Conservation (phyloP, 1,140 invertebrate species). For the Vollenhovia emeryi region DNA sequence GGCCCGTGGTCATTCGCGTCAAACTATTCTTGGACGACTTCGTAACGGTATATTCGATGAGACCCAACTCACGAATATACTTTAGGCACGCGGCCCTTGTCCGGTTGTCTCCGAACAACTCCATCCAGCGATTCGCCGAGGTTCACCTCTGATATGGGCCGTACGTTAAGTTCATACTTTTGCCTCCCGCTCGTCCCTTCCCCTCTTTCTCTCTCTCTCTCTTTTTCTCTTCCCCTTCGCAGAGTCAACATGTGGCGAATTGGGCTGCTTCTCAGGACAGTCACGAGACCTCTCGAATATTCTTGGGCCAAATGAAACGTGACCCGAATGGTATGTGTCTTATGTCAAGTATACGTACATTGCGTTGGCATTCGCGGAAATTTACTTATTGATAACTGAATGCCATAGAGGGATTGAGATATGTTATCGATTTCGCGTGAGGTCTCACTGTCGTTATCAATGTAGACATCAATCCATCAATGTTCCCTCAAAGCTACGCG, state of each 20-base stretch:
- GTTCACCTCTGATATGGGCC: constrained; percentile 43
- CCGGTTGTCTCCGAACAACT: constrained; percentile 37
- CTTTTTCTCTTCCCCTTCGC: neutral
- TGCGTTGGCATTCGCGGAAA: constrained; percentile 19
- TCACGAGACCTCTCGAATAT: constrained; percentile 59
- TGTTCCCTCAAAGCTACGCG: neutral
- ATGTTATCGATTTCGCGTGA: neutral
- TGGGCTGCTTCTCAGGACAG: constrained; percentile 52
- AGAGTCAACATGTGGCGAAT: constrained; percentile 28
- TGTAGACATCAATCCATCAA: neutral
- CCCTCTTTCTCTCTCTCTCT: neutral
- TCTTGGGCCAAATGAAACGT: constrained; percentile 51
- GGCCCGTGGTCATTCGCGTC: constrained; percentile 62
- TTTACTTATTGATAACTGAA: constrained; percentile 14
- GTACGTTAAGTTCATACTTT: constrained; percentile 23
- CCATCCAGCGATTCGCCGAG: constrained; percentile 38
- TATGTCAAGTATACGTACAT: neutral
- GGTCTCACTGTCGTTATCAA: neutral
- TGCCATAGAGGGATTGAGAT: neutral
- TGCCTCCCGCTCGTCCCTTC: neutral
- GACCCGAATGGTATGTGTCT: constrained; percentile 56
- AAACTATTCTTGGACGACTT: constrained; percentile 70
- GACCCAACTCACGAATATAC: constrained; percentile 37
- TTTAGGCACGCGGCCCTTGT: constrained; percentile 58
- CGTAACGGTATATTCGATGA: constrained; percentile 64